Evolutionary conservation across 2,797 vertebrate species (phyloP), one percentile per base, ranked within the genome.

Genomic region (Scomberomorus guttatus): DNA sequence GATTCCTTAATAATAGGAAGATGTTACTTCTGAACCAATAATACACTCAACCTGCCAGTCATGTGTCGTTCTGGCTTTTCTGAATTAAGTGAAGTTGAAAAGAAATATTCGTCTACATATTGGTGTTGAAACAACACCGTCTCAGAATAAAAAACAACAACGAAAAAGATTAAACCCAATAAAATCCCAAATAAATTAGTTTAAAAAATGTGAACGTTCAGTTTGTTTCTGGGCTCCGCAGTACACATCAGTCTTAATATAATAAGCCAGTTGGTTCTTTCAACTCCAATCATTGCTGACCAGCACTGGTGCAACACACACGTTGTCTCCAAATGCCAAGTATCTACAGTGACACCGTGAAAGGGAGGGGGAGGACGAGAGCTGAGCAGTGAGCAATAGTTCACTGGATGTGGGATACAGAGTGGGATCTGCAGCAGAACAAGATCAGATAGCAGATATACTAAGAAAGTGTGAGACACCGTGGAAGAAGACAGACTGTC

Each of bases 281-380:
- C 32, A 79, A 39, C 55, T 22, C 62, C 9, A 1, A 51, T 48
- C 12, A 5, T 54, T 76, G 80, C 78, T 79, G 75, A 82, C 72
- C 77, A 71, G 73, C 51, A 14, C 64, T 56, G 60, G 73, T 79
- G 81, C 81, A 85, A 86, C 81, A 85, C 82, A 82, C 84, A 81
- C 66, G 74, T 73, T 75, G 81, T 87, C 82, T 93, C 84, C 86
- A 94, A 93, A 94, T 94, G 91, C 93, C 92, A 94, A 93, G 88
- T 83, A 91, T 89, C 90, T 93, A 93, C 92, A 87, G 93, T 94
- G 94, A 93, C 92, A 94, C 85, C 29, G 83, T 79, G 80, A 67
- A 72, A 92, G 89, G 84, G 88, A 91, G 85, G 87, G 90, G 90
- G 92, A 90, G 92, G 89, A 91, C 78, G 83, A 80, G 92, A 92